Base-by-base conservation (phyloP, 2,113 vertebrate genomes). In the Corydoras maculifer region DNA sequence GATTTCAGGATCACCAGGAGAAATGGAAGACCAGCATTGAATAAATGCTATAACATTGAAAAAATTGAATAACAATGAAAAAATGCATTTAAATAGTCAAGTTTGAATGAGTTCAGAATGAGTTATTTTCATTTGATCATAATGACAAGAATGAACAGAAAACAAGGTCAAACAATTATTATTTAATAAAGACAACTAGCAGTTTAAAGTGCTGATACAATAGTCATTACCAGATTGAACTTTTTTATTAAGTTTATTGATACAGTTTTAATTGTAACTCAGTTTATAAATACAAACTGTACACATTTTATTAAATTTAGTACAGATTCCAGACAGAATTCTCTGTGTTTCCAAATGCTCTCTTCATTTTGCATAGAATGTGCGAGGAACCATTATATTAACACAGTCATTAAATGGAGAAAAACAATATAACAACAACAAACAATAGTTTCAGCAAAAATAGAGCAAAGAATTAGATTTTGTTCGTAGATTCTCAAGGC, bases 251-350 rank as follows among this genome's bases (percentile, higher is more conserved):
- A 86, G 88, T 93, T 94, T 95, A 94, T 95, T 95, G 91, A 91
- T 92, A 92, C 92, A 90, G 87, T 91, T 92, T 91, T 89, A 89
- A 91, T 92, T 91, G 91, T 86, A 91, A 80, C 91, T 86, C 89
- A 92, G 89, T 92, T 94, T 88, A 93, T 94, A 93, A 94, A 94
- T 94, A 94, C 93, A 94, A 94, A 94, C 88, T 90, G 91, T 91
- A 88, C 92, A 93, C 91, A 93, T 89, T 91, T 88, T 92, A 90
- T 92, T 93, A 90, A 91, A 93, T 90, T 87, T 91, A 90, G 93
- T 93, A 95, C 91, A 92, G 88, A 90, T 77, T 90, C 89, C 90
- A 87, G 91, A 87, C 89, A 89, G 90, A 87, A 86, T 92, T 89
- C 82, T 84, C 88, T 89, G 88, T 90, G 92, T 93, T 90, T 90